Conservation (phyloP, 1,140 invertebrate genomes). For the Bombus balteatus region DNA sequence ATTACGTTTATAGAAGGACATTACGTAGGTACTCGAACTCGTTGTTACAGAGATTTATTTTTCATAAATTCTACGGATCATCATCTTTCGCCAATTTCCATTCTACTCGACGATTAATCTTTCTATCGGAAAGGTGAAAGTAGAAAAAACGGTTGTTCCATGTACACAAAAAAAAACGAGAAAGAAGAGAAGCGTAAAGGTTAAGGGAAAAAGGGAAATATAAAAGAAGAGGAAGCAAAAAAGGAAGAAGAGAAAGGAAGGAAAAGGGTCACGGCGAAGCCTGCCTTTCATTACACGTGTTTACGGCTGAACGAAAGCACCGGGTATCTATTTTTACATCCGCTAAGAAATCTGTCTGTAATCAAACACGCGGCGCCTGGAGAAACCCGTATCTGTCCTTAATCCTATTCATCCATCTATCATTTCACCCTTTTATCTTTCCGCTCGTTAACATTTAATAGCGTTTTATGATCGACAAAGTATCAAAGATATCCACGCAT, state of each 20-base stretch:
- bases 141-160: too few relatives aligned
- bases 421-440: not conserved
- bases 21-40: not conserved
- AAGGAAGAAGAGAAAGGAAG: too few relatives aligned
- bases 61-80: too few relatives aligned
- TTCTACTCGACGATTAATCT: not conserved
- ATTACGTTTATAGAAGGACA: conserved; percentile 6
- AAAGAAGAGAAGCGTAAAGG: not conserved
- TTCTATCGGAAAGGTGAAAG: not conserved
- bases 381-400: not conserved
- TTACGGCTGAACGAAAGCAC: conserved; percentile 4
- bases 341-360: conserved; percentile 11
- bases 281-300: conserved; percentile 21
- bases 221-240: not conserved
- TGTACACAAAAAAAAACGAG: not conserved
- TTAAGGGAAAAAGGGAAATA: too few relatives aligned
- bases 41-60: not conserved
- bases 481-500: not conserved
- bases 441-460: not conserved
- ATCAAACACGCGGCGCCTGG: conserved; percentile 19
- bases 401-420: not conserved
- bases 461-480: not conserved
- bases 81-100: not conserved
- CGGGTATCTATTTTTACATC: conserved; percentile 28
- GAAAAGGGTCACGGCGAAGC: not conserved